A percentile compares a stretch with the other conserved stretches of the same genome.
These are phyloP conservation scores for Tragelaphus buxtoni DNA, from an alignment of 2,113 vertebrate genomes.

Conservation along the genomic window DNA sequence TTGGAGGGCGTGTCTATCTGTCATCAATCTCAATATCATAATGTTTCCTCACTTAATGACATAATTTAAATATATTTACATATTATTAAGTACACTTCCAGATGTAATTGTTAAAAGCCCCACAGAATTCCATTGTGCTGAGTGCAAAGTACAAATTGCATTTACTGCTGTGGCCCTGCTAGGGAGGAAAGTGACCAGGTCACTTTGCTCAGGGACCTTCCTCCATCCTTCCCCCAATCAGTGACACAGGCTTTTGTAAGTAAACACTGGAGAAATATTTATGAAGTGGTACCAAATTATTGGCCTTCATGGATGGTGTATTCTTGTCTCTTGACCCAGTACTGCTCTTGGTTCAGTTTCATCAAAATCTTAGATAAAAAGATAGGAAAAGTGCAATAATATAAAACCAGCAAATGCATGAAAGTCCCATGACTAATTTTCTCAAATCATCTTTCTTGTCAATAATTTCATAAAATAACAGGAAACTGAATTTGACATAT, in stretches of 20 bases:
- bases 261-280: background rate
- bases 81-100: background rate
- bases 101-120: background rate
- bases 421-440: slow-evolving; percentile 13
- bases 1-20: background rate
- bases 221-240: background rate
- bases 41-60: background rate
- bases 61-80: slow-evolving; percentile 10
- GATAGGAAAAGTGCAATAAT: background rate
- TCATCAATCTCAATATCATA: background rate
- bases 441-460: background rate
- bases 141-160: background rate
- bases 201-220: background rate
- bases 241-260: background rate
- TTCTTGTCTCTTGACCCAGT: background rate
- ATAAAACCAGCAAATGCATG: background rate
- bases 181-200: background rate
- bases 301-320: background rate
- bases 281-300: background rate
- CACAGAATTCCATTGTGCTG: background rate
- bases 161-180: background rate
- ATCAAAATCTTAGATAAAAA: background rate
- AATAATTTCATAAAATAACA: slow-evolving; percentile 28
- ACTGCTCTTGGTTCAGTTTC: background rate
- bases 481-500: background rate